Percentiles rank a stretch among this genome's conserved stretches.
Conservation (phyloP, 2,113 vertebrate species). For the Cyprinus carpio region DNA sequence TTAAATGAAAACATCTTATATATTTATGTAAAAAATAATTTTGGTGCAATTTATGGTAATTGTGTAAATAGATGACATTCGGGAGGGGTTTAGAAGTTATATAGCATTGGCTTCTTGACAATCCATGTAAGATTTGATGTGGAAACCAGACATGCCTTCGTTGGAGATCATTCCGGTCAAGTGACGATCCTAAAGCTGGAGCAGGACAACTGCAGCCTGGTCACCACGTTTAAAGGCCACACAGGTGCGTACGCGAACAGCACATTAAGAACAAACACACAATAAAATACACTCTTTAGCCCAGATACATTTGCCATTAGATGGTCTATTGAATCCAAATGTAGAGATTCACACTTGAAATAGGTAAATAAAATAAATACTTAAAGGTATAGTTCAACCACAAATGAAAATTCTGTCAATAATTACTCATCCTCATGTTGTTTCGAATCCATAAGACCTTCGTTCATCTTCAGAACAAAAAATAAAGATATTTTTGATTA, state of each 20-base stretch:
- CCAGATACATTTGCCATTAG: neutral
- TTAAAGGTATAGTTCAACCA: neutral
- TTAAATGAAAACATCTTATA: neutral
- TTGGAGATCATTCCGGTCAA: slow-evolving; percentile 96
- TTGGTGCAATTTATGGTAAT: neutral
- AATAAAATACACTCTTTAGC: neutral
- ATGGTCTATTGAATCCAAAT: neutral
- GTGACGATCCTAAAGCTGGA: slow-evolving; percentile 98
- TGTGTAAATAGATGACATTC: neutral
- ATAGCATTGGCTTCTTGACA: slow-evolving; percentile 66
- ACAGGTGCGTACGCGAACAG: slow-evolving; percentile 78
- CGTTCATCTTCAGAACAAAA: too few relatives aligned
- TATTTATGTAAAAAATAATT: neutral
- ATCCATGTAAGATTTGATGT: slow-evolving; percentile 87
- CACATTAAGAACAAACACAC: neutral
- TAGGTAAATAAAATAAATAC: neutral
- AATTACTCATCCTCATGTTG: too few relatives aligned
- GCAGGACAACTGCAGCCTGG: slow-evolving; percentile 90
- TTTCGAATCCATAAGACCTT: too few relatives aligned
- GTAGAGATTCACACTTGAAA: neutral
- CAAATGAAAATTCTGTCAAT: too few relatives aligned
- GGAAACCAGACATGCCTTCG: slow-evolving; percentile 94
- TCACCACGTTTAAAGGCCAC: slow-evolving; percentile 97
- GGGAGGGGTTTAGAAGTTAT: neutral
- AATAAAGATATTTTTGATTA: too few relatives aligned